Evolutionary conservation across 2,113 vertebrate genomes (phyloP), one percentile per base, ranked within the genome.

Genomic region (Lamprotornis superbus): DNA sequence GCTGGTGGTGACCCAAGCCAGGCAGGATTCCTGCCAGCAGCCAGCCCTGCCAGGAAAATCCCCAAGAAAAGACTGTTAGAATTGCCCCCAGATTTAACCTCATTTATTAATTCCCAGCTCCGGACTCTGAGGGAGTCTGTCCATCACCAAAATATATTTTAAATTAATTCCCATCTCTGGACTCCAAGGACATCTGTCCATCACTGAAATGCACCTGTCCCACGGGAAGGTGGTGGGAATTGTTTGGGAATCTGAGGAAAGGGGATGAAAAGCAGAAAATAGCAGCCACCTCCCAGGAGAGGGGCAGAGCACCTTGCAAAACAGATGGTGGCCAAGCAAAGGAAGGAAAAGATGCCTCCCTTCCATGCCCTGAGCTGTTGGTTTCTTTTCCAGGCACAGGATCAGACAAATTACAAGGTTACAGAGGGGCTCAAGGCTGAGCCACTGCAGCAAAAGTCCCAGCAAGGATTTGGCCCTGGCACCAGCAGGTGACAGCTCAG

Each of bases 1-100:
- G 35, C 11, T 57, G 49, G 49, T 77, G 82, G 47, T 33, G 61
- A 40, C 24, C 11, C 0, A 0, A 33, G n/a, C 2, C 56, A 33
- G 49, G 77, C 64, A 90, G 65, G 56, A 67, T 21, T 65, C 46
- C 78, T 82, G 56, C 63, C 85, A 70, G 64, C 78, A 84, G 25
- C 40, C 74, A 57, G n/a, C 22, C 50, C 60, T 52, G 37, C 31
- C 23, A 33, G 63, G 55, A 61, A 49, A 63, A 49, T 56, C 37
- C 69, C 49, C 50, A 65, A 33, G 55, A 69, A 56, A 59, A 67
- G 3, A 15, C 20, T 28, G 57, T 27, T 63, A 52, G 61, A 69
- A 49, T 13, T 81, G 31, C 12, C 53, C 53, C 27, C 25, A 63
- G 1, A 52, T 76, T 71, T 47, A 60, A 59, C 21, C 30, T 50